Evolutionary conservation across 2,888 invertebrate genomes (phyloP).

Genomic region (Tenthredo distinguenda): DNA sequence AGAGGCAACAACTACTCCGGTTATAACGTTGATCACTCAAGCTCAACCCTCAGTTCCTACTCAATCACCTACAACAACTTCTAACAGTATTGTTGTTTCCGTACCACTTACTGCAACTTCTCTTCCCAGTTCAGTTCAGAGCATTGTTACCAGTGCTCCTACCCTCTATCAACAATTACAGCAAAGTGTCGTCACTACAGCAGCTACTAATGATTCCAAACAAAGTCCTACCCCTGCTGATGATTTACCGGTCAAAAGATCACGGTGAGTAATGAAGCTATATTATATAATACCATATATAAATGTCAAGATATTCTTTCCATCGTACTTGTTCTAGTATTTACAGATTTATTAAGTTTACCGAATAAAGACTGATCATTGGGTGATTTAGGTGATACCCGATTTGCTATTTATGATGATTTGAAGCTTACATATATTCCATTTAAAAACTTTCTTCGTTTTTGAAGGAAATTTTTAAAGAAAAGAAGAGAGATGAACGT

Average conservation of each 20-base stretch:
- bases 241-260: conserved; percentile 80
- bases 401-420: no score
- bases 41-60: conserved; percentile 68
- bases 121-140: conserved; percentile 71
- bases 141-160: conserved; percentile 71
- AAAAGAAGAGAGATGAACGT: not conserved
- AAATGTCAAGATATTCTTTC: not conserved
- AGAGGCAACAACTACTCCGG: conserved; percentile 71
- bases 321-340: not conserved
- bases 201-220: conserved; percentile 64
- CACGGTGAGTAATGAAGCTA: conserved; percentile 78
- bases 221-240: conserved; percentile 76
- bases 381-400: no score
- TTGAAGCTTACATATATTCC: not conserved
- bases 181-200: conserved; percentile 71
- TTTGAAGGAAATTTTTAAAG: not conserved
- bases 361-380: not conserved
- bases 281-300: not conserved
- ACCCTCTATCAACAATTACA: conserved; percentile 76
- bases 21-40: conserved; percentile 74
- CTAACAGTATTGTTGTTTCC: conserved; percentile 82
- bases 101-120: conserved; percentile 82
- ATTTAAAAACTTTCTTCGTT: not conserved
- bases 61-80: conserved; percentile 74
- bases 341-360: not conserved